phyloP scores from a whole-genome alignment of 2,797 vertebrate species.

The Eulemur mongoz region DNA sequence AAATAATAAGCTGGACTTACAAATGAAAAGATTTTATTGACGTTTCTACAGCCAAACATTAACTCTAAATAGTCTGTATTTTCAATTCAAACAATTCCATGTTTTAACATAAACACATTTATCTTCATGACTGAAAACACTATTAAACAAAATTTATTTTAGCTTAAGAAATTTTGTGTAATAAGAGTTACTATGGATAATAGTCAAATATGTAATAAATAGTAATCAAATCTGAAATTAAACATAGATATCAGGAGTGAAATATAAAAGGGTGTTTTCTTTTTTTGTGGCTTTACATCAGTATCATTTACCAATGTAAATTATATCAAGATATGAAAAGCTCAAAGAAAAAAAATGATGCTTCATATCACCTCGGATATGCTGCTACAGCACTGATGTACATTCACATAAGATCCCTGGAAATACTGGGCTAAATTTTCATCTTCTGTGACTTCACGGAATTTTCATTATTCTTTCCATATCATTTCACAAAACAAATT shows the following conservation, averaged over 20 bases:
- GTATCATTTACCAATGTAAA: background rate
- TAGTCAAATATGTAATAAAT: background rate
- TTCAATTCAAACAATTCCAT: conserved; percentile 30
- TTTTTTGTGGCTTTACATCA: background rate
- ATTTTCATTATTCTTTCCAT: background rate
- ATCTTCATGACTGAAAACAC: background rate
- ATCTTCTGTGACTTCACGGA: background rate
- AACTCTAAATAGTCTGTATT: background rate
- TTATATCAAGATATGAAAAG: background rate
- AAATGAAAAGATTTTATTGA: conserved; percentile 33
- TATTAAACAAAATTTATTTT: conserved; percentile 8
- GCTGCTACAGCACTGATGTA: background rate
- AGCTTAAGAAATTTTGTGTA: background rate
- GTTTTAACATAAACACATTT: background rate
- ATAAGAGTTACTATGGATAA: background rate
- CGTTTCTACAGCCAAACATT: background rate
- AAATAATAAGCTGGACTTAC: background rate
- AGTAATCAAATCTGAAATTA: background rate
- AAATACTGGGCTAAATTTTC: background rate
- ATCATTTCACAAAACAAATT: background rate
- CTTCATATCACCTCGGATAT: background rate
- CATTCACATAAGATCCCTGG: background rate
- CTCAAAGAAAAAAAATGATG: background rate
- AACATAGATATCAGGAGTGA: background rate
- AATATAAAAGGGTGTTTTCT: background rate